Base-by-base conservation (phyloP, 2,797 vertebrate species). In the Lutjanus campechanus region DNA sequence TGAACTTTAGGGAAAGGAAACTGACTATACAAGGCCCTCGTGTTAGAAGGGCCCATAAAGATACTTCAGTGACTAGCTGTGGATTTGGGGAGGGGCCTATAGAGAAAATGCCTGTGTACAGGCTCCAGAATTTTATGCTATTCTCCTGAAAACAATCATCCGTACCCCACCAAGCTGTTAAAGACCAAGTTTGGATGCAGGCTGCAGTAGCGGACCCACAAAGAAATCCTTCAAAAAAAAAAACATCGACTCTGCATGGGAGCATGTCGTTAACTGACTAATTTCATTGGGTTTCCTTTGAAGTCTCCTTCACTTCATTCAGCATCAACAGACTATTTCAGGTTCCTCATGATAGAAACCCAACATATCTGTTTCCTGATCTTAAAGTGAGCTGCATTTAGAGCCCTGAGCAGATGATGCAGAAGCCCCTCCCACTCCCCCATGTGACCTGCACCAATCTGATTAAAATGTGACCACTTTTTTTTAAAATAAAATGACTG, bases 401-500 rank as follows among this genome's bases (percentile, higher is more conserved):
- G 58, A 50, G 51, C 44, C 40, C 72, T 72, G 66, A 72, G 40
- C 68, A 55, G 70, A 73, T 25, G 68, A 85, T 82, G 55, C 59
- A 69, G 58, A 50, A 50, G 79, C 86, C 50, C 65, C 81, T 84
- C 79, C 90, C 80, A 80, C 80, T 0, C 9, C 29, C 22, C 29
- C 77, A 10, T 66, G 58, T 60, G 76, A 53, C 71, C 77, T n/a
- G 22, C 69, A 80, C 80, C 85, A 79, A 36, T 61, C 79, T 82
- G 54, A 89, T 85, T 60, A 79, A 80, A 83, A 81, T 85, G 58
- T 68, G 69, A 49, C 40, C 16, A 49, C 8, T 40, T 88, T 85
- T 51, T 20, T 74, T 62, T 55, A 13, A 29, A 71, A 43, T 9
- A 79, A 91, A 92, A 89, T 85, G 61, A 81, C 82, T 46, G 80